phyloP scores from a whole-genome alignment of 2,888 invertebrate species.

The Apocheima hispidaria region DNA sequence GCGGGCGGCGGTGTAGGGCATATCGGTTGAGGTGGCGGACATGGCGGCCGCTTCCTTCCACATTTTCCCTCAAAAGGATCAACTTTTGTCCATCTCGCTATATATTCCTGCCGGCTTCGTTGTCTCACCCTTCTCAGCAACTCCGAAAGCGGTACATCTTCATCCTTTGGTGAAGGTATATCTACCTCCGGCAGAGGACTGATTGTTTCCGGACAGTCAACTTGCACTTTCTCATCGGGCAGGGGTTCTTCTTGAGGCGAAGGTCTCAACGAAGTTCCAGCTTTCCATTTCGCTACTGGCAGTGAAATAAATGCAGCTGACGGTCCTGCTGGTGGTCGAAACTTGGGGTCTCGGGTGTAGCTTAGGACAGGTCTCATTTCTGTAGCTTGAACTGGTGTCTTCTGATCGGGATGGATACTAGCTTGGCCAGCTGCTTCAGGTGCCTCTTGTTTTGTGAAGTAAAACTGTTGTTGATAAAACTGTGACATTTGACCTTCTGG shows the following conservation, averaged over 20 bases:
- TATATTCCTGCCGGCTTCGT: slow-evolving; percentile 52
- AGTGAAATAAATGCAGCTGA: slow-evolving; percentile 32
- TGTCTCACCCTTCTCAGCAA: slow-evolving; percentile 60
- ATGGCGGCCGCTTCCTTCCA: slow-evolving; percentile 42
- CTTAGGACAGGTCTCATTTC: not conserved
- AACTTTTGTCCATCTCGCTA: slow-evolving; percentile 29
- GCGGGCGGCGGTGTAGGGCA: slow-evolving; percentile 47
- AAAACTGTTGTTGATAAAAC: not conserved
- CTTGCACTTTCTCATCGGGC: not conserved
- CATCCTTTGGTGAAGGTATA: slow-evolving; percentile 18
- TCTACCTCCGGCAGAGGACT: not conserved
- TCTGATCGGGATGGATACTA: not conserved
- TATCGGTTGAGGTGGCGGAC: slow-evolving; percentile 48
- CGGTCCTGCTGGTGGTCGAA: not conserved
- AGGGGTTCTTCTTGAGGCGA: slow-evolving; percentile 25
- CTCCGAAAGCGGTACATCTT: slow-evolving; percentile 57
- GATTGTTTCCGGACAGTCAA: not conserved
- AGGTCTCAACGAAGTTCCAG: not conserved
- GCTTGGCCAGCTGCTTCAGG: not conserved
- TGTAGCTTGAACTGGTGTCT: slow-evolving; percentile 6
- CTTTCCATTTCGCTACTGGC: slow-evolving; percentile 30
- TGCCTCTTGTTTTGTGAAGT: not conserved
- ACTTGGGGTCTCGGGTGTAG: not conserved
- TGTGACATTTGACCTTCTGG: not conserved
- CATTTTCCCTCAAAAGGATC: slow-evolving; percentile 47